These are phyloP conservation scores for Tigriopus californicus DNA, from an alignment of 2,888 invertebrate species.

Conservation along the genomic window DNA sequence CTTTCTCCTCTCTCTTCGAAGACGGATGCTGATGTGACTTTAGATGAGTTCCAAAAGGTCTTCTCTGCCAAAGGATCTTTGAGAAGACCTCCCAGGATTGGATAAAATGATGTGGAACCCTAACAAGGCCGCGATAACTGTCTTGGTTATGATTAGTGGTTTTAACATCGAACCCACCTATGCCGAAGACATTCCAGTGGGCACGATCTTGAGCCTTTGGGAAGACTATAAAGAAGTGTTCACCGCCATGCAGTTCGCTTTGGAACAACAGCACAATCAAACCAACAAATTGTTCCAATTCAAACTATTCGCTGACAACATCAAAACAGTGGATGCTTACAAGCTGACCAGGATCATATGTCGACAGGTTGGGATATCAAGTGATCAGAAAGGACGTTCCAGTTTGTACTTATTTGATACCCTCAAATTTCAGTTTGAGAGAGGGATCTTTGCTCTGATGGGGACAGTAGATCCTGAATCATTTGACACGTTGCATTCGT, in stretches of 20 bases:
- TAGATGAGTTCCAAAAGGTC: background rate
- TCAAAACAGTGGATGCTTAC: constrained; percentile 13
- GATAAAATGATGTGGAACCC: background rate
- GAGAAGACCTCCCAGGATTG: background rate
- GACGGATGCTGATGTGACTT: too few species aligned
- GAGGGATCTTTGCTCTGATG: constrained; percentile 73
- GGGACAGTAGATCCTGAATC: constrained; percentile 80
- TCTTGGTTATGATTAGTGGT: background rate
- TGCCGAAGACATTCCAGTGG: constrained; percentile 1
- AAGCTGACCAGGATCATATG: constrained; percentile 14
- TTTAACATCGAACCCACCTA: background rate
- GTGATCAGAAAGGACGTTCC: background rate
- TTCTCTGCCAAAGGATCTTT: background rate
- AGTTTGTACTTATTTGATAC: background rate
- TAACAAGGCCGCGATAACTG: background rate
- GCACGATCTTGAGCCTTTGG: constrained; percentile 10
- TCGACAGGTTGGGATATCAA: background rate
- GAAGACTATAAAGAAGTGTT: constrained; percentile 5
- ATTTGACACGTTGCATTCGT: constrained; percentile 82
- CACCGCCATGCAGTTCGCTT: constrained; percentile 8
- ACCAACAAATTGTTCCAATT: background rate
- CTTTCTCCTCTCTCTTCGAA: too few species aligned
- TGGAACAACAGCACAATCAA: background rate
- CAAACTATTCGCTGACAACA: constrained; percentile 12
- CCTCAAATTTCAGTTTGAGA: constrained; percentile 41